Percentiles rank a stretch among this genome's conserved stretches.
phyloP scores from a whole-genome alignment of 2,888 invertebrate species.

The Orgyia antiqua region DNA sequence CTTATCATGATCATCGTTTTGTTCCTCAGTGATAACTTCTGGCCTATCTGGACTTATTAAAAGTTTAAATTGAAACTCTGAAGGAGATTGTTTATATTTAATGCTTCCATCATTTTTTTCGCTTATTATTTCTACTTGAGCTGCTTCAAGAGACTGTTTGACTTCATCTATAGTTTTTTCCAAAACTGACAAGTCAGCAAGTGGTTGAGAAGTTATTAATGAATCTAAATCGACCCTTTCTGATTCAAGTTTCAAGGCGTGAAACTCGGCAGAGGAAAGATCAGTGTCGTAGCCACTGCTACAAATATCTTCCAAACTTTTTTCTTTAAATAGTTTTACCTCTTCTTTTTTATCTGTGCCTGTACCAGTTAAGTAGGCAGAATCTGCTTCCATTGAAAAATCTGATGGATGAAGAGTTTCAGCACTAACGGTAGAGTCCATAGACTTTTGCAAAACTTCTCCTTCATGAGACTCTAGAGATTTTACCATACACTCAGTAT shows the following conservation, averaged over 20 bases:
- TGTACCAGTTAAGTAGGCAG: slow-evolving; percentile 67
- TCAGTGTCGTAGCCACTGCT: slow-evolving; percentile 84
- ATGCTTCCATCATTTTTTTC: slow-evolving; percentile 80
- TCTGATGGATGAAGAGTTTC: slow-evolving; percentile 74
- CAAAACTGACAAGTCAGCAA: slow-evolving; percentile 76
- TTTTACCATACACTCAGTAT: slow-evolving; percentile 72
- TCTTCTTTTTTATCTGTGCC: slow-evolving; percentile 64
- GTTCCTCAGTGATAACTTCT: slow-evolving; percentile 79
- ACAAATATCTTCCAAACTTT: slow-evolving; percentile 81
- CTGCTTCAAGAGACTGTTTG: slow-evolving; percentile 83
- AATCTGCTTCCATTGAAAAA: slow-evolving; percentile 72
- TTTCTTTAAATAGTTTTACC: slow-evolving; percentile 66
- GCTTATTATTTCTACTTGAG: slow-evolving; percentile 83
- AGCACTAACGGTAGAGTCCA: slow-evolving; percentile 72
- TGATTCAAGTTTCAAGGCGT: slow-evolving; percentile 71
- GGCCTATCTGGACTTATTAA: slow-evolving; percentile 74
- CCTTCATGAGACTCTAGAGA: slow-evolving; percentile 73
- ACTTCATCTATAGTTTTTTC: slow-evolving; percentile 85
- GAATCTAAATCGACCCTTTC: slow-evolving; percentile 72
- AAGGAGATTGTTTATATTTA: slow-evolving; percentile 84
- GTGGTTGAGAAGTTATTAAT: slow-evolving; percentile 68
- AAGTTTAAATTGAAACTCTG: slow-evolving; percentile 84
- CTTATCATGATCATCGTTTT: slow-evolving; percentile 64
- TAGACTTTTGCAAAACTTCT: slow-evolving; percentile 71
- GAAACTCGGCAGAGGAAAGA: slow-evolving; percentile 81